Percentiles rank a stretch among this genome's conserved stretches.
Evolutionary conservation across 30 jellyfish, hydroid and myxozoan genomes (phyloP).

Genomic region (Turritopsis rubra): DNA sequence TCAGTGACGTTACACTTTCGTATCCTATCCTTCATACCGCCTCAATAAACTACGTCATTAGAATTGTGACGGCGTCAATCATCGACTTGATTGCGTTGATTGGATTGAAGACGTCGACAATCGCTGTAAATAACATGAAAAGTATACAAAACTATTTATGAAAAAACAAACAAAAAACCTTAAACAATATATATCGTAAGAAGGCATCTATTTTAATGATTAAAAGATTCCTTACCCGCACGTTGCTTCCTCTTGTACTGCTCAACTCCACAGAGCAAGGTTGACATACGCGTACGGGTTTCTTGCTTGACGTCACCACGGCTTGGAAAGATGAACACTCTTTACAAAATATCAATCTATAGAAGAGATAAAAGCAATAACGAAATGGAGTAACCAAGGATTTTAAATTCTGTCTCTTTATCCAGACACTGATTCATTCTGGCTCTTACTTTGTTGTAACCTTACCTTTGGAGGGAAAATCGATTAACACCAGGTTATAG

Average conservation of each 20-base stretch:
- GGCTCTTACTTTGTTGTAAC: not conserved
- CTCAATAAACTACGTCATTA: not conserved
- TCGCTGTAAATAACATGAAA: constrained; percentile 18
- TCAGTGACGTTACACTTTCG: not conserved
- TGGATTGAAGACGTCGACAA: constrained; percentile 26
- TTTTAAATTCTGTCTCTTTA: too few species aligned
- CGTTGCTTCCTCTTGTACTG: constrained; percentile 49
- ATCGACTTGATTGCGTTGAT: constrained; percentile 27
- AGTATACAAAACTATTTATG: not conserved
- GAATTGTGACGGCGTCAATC: not conserved
- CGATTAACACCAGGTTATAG: too few species aligned
- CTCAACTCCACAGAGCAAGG: constrained; percentile 51
- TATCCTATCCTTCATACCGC: not conserved
- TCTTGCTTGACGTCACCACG: constrained; percentile 67
- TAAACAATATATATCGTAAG: too few species aligned
- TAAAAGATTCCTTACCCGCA: constrained; percentile 12
- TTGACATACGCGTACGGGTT: constrained; percentile 79
- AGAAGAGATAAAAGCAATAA: not conserved
- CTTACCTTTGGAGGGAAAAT: not conserved
- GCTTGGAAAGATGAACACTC: constrained; percentile 57
- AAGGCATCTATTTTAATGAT: not conserved
- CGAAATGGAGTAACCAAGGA: not conserved
- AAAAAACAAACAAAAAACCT: not conserved
- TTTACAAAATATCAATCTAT: constrained; percentile 63
- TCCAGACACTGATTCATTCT: not conserved